Evolutionary conservation across 1,140 invertebrate species (phyloP).

Genomic region (Gerris buenoi): DNA sequence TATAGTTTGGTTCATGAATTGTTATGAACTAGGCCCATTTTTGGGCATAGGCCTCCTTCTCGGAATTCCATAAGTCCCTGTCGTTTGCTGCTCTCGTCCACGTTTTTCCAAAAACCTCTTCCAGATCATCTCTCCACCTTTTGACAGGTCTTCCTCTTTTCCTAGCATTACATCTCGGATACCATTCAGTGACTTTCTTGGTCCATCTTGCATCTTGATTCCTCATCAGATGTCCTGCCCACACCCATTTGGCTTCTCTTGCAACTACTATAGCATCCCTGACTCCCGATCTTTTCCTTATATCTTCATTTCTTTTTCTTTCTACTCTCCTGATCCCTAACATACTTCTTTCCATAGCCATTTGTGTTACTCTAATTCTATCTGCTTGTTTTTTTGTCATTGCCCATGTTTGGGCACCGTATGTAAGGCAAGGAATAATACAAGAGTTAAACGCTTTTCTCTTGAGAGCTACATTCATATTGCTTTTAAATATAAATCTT

Average conservation of each 20-base stretch:
- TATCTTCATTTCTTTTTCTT: conserved; percentile 6
- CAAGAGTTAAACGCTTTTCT: conserved; percentile 7
- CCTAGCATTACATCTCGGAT: neutral
- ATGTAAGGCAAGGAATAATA: conserved; percentile 8
- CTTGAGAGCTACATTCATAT: neutral
- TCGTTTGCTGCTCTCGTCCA: neutral
- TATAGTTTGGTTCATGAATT: too few relatives aligned
- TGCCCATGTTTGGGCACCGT: conserved; percentile 14
- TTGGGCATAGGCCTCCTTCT: neutral
- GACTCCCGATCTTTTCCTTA: neutral
- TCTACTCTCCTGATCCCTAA: conserved; percentile 1
- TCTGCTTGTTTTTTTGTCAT: conserved; percentile 1
- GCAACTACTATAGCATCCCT: neutral
- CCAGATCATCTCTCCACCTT: conserved; percentile 12
- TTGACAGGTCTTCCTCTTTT: conserved; percentile 9
- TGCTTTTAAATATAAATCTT: conserved; percentile 4
- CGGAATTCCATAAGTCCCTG: neutral
- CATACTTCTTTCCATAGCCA: conserved; percentile 8
- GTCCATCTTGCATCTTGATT: conserved; percentile 7
- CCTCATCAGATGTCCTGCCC: conserved; percentile 13
- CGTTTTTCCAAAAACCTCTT: neutral
- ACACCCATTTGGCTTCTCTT: conserved; percentile 10
- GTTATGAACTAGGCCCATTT: neutral
- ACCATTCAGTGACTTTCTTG: conserved; percentile 7
- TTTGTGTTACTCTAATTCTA: conserved; percentile 4